Percentiles rank a stretch among this genome's conserved stretches.
These are phyloP conservation scores for Protomyctophum bolini DNA, from an alignment of 2,113 vertebrate species.

Conservation along the genomic window DNA sequence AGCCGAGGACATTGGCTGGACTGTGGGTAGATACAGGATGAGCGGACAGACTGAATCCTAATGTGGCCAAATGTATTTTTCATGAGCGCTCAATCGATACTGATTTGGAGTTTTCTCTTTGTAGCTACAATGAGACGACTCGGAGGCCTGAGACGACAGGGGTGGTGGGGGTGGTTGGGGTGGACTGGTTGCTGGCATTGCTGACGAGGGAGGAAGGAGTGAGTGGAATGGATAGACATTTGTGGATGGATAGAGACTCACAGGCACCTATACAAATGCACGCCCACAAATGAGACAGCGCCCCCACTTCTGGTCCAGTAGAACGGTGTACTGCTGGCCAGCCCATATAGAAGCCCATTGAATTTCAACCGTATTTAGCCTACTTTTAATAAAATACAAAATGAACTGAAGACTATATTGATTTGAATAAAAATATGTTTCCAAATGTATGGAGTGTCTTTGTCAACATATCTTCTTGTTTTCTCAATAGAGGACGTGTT, in stretches of 20 bases:
- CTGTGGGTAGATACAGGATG: constrained; percentile 45
- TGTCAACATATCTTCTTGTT: too few relatives aligned
- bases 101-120: constrained; percentile 68
- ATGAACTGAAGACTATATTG: too few relatives aligned
- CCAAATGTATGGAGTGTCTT: too few relatives aligned
- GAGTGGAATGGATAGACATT: constrained; percentile 32
- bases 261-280: too few relatives aligned
- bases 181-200: neutral
- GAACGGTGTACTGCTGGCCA: too few relatives aligned
- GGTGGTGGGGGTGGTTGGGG: constrained; percentile 35
- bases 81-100: constrained; percentile 68
- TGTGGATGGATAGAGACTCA: constrained; percentile 34
- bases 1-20: constrained; percentile 36
- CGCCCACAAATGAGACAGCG: too few relatives aligned
- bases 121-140: constrained; percentile 45
- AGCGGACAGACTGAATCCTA: constrained; percentile 51
- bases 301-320: too few relatives aligned
- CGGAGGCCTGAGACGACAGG: constrained; percentile 1
- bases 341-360: too few relatives aligned
- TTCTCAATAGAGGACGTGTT: too few relatives aligned
- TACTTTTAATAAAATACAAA: too few relatives aligned
- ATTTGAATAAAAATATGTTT: too few relatives aligned
- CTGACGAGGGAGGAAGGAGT: neutral
- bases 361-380: too few relatives aligned
- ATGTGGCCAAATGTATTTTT: constrained; percentile 66